Evolutionary conservation across 2,888 invertebrate genomes (phyloP).

Genomic region (Nezara viridula): DNA sequence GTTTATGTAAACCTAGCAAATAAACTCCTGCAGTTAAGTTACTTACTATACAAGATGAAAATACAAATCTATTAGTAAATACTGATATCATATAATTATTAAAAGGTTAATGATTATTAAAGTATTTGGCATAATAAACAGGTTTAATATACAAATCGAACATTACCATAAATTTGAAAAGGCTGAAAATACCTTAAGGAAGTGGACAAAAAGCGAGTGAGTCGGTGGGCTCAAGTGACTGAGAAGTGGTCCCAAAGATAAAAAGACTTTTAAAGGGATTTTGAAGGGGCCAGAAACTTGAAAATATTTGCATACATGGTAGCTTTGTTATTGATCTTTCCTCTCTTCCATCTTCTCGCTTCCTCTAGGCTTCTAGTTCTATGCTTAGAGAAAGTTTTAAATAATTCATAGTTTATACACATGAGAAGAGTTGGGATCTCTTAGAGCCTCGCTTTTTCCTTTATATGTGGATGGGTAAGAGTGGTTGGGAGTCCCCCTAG

Average conservation of each 20-base stretch:
- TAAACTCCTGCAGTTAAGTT: no score
- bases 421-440: not conserved
- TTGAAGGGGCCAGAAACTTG: not conserved
- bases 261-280: conserved; percentile 21
- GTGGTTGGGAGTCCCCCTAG: no score
- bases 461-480: no score
- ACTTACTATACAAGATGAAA: no score
- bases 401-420: not conserved
- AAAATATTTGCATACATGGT: conserved; percentile 31
- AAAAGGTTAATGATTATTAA: no score
- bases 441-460: no score
- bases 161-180: not conserved
- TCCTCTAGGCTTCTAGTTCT: not conserved
- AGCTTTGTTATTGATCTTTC: not conserved
- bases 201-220: not conserved
- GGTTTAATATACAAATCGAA: not conserved
- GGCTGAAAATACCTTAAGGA: not conserved
- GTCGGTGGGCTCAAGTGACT: not conserved
- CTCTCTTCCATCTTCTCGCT: not conserved
- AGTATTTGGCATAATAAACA: not conserved
- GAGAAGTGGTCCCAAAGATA: conserved; percentile 22
- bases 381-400: not conserved
- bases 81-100: no score
- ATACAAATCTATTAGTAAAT: no score
- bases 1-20: no score